Percentiles rank a stretch among this genome's conserved stretches.
Evolutionary conservation across 2,797 vertebrate genomes (phyloP).

Genomic region (Eulemur albifrons): DNA sequence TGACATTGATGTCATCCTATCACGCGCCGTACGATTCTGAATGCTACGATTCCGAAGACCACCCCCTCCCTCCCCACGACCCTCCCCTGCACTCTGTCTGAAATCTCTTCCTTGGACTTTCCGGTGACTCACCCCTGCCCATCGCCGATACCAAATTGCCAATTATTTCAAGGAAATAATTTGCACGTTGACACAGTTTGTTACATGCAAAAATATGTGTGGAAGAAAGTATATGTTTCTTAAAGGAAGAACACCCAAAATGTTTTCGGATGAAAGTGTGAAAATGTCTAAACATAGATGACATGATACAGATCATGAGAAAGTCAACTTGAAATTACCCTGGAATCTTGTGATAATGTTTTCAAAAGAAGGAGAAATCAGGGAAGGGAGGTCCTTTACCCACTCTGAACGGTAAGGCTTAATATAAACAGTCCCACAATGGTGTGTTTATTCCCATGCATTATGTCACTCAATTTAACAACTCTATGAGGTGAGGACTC

Average conservation of each 20-base stretch:
- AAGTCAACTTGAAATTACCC: conserved; percentile 73
- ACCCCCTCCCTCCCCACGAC: too few relatives aligned
- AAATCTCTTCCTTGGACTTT: neutral
- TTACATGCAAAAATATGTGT: conserved; percentile 68
- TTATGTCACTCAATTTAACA: neutral
- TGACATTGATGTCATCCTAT: neutral
- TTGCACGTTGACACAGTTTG: conserved; percentile 71
- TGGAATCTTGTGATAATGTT: conserved; percentile 60
- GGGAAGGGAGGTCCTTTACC: conserved; percentile 1
- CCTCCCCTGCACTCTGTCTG: neutral
- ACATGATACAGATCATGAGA: conserved; percentile 78
- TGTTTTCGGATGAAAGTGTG: conserved; percentile 78
- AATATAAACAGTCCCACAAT: neutral
- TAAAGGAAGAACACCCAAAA: conserved; percentile 79
- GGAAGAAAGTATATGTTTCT: conserved; percentile 80
- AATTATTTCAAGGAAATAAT: conserved; percentile 73
- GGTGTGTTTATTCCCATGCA: neutral
- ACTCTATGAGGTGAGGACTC: neutral
- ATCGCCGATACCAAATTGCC: conserved; percentile 47
- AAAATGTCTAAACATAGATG: conserved; percentile 81
- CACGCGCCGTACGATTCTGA: neutral
- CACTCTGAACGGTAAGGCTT: neutral
- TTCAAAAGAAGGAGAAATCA: conserved; percentile 53
- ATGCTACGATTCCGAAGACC: neutral
- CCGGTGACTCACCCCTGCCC: conserved; percentile 29